A percentile compares a stretch with the other conserved stretches of the same genome.
Evolutionary conservation across 1,140 invertebrate genomes (phyloP).

Genomic region (Anastrepha ludens): DNA sequence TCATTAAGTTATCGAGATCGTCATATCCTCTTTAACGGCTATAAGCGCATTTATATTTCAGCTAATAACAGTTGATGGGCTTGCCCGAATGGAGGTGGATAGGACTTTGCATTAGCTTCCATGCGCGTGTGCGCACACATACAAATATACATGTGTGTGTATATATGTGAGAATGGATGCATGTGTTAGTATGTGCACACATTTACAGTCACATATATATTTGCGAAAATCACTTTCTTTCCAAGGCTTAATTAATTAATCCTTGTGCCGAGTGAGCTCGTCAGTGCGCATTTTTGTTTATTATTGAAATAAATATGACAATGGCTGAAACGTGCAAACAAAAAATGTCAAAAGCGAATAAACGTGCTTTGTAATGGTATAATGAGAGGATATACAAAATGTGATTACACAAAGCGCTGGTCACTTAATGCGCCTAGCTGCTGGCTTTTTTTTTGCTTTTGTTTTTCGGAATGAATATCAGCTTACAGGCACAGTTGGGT

Average conservation of each 20-base stretch:
- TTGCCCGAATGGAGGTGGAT: not conserved
- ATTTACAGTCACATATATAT: too few species aligned
- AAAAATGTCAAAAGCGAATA: not conserved
- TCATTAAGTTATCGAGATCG: slow-evolving; percentile 1
- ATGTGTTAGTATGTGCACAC: too few species aligned
- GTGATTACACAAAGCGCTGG: slow-evolving; percentile 11
- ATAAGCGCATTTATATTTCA: slow-evolving; percentile 22
- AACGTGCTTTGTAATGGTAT: slow-evolving; percentile 10
- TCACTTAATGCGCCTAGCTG: not conserved
- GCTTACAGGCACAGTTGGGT: not conserved
- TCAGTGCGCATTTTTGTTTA: slow-evolving; percentile 18
- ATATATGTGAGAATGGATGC: too few species aligned
- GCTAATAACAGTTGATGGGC: not conserved
- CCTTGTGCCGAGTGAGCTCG: not conserved
- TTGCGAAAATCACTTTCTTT: not conserved
- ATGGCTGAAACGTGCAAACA: slow-evolving; percentile 17
- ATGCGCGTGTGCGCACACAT: not conserved
- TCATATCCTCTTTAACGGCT: slow-evolving; percentile 22
- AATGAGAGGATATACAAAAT: slow-evolving; percentile 27
- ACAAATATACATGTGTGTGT: not conserved
- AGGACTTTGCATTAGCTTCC: not conserved
- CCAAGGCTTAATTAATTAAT: slow-evolving; percentile 31
- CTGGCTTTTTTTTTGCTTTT: not conserved
- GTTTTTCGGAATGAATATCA: not conserved
- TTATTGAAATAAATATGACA: slow-evolving; percentile 49